Percentiles rank a stretch among this genome's conserved stretches.
Evolutionary conservation across 2,888 invertebrate genomes (phyloP).

Genomic region (Cinara cedri): DNA sequence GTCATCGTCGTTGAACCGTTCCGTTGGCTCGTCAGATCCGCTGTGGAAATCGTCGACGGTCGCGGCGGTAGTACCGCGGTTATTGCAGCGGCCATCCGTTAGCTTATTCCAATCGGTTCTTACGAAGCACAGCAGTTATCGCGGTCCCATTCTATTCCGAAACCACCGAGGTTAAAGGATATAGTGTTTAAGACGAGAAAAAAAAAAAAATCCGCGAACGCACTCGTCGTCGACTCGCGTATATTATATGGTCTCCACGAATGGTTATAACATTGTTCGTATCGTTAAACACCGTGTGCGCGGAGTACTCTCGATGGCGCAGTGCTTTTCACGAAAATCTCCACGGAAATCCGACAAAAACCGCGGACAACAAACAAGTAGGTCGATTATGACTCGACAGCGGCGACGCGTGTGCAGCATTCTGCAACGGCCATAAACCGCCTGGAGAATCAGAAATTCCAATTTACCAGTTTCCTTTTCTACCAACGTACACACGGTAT

Average conservation of each 20-base stretch:
- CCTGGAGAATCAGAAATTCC: slow-evolving; percentile 36
- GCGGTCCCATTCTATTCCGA: too few relatives aligned
- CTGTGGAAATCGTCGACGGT: too few relatives aligned
- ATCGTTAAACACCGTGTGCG: neutral
- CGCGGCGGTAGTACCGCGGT: too few relatives aligned
- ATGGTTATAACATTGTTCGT: neutral
- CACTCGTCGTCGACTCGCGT: neutral
- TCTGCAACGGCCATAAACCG: slow-evolving; percentile 25
- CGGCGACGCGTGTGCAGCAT: neutral
- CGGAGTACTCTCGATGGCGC: too few relatives aligned
- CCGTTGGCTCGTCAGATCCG: too few relatives aligned
- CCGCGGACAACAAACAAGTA: neutral
- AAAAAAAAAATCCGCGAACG: too few relatives aligned
- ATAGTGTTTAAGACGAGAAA: neutral
- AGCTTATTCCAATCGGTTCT: too few relatives aligned
- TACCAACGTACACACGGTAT: slow-evolving; percentile 14
- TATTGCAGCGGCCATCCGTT: too few relatives aligned
- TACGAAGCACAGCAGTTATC: too few relatives aligned
- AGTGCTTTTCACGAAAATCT: slow-evolving; percentile 16
- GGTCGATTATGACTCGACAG: slow-evolving; percentile 9
- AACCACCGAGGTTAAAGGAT: too few relatives aligned
- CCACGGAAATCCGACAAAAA: neutral
- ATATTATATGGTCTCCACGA: too few relatives aligned
- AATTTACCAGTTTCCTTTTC: slow-evolving; percentile 39
- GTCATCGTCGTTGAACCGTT: too few relatives aligned